Evolutionary conservation across 2,113 vertebrate genomes (phyloP).

Genomic region (Siphamia tubifer): DNA sequence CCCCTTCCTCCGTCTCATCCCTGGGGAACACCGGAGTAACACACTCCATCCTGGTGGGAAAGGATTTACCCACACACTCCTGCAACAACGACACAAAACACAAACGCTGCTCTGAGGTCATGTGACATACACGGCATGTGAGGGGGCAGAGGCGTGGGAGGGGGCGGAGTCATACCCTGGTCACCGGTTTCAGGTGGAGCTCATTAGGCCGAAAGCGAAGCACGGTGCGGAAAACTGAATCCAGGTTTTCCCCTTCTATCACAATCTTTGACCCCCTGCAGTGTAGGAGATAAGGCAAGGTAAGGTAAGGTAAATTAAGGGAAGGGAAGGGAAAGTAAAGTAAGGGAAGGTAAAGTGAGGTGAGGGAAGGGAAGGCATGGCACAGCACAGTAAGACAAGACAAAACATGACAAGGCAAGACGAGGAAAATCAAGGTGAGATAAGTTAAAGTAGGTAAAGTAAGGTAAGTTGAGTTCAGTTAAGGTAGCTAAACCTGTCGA

Average conservation of each 20-base stretch:
- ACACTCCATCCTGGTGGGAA: conserved; percentile 79
- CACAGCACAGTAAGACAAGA: neutral
- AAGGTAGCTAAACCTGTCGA: no score
- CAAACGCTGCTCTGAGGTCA: no score
- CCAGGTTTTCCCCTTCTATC: conserved; percentile 86
- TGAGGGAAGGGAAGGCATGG: neutral
- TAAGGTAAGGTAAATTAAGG: no score
- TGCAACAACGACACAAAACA: conserved; percentile 27
- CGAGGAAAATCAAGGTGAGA: no score
- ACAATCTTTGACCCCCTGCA: conserved; percentile 86
- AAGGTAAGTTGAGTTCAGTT: no score
- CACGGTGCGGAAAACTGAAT: conserved; percentile 82
- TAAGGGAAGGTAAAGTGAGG: neutral
- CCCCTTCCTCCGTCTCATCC: conserved; percentile 77
- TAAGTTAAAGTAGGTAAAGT: no score
- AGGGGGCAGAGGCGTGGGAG: no score
- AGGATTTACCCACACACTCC: conserved; percentile 75
- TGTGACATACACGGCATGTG: no score
- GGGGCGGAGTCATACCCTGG: no score
- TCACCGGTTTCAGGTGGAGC: conserved; percentile 77
- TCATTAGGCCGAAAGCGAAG: conserved; percentile 84
- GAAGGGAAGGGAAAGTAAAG: no score
- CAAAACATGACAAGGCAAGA: no score
- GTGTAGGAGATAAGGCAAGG: neutral
- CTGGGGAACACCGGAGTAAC: conserved; percentile 79